phyloP scores from a whole-genome alignment of 2,113 vertebrate genomes.

The Cebus imitator region DNA sequence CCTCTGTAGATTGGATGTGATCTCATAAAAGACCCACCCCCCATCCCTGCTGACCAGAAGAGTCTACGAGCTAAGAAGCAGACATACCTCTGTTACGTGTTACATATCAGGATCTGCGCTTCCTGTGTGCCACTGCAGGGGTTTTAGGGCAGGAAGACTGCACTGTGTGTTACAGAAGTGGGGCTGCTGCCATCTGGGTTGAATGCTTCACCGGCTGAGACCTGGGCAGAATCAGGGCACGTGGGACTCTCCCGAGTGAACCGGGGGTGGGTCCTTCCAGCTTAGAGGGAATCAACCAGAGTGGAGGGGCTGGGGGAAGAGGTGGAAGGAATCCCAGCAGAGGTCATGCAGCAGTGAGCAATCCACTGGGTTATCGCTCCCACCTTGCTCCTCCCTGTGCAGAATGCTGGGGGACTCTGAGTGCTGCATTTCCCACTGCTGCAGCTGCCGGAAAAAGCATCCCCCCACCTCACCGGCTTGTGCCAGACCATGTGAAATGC shows the following conservation, averaged over 20 bases:
- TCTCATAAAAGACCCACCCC: background rate
- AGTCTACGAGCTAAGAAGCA: background rate
- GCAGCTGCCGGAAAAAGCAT: background rate
- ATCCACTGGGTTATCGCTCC: too few species aligned
- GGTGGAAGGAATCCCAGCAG: too few species aligned
- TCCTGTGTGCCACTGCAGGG: too few species aligned
- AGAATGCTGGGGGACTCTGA: too few species aligned
- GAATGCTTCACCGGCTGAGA: background rate
- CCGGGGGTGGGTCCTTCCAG: background rate
- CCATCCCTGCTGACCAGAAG: background rate
- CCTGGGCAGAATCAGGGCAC: background rate
- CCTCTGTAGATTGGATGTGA: background rate
- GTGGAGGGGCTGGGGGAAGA: background rate
- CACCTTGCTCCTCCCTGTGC: background rate
- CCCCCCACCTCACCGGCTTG: fast-evolving
- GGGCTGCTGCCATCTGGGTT: background rate
- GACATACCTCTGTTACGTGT: too few species aligned
- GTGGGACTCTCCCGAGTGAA: background rate
- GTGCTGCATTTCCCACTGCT: fast-evolving
- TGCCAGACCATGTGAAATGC: background rate
- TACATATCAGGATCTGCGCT: fast-evolving
- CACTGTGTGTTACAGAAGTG: too few species aligned
- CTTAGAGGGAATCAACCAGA: background rate
- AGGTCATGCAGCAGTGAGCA: fast-evolving
- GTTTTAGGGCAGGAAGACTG: background rate